phyloP scores from a whole-genome alignment of 2,113 vertebrate genomes.

The Hippopotamus amphibius region DNA sequence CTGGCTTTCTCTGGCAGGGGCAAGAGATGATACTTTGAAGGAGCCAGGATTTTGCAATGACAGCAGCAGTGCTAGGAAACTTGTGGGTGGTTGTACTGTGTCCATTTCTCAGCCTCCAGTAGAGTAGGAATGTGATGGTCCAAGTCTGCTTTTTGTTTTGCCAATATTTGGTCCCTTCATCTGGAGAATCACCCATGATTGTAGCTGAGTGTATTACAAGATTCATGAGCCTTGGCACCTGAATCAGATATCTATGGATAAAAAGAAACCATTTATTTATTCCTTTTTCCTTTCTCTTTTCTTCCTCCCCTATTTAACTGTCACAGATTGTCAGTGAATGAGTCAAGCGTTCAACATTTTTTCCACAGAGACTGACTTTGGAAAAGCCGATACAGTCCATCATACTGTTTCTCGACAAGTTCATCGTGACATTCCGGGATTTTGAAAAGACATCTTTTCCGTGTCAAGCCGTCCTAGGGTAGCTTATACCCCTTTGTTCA shows the following conservation, averaged over 20 bases:
- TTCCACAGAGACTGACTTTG: neutral
- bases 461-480: slow-evolving; percentile 21
- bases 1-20: slow-evolving; percentile 53
- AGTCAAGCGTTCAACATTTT: slow-evolving; percentile 10
- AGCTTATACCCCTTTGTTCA: neutral
- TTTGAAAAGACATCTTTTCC: slow-evolving; percentile 39
- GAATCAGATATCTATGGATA: neutral
- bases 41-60: slow-evolving; percentile 42
- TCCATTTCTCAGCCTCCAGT: slow-evolving; percentile 23
- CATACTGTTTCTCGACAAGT: neutral
- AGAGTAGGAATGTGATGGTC: neutral
- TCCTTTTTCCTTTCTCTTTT: neutral
- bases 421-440: slow-evolving; percentile 52
- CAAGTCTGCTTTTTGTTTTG: slow-evolving; percentile 23
- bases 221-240: neutral
- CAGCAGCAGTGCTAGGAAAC: slow-evolving; percentile 45
- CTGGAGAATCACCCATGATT: neutral
- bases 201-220: neutral
- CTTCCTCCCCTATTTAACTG: neutral
- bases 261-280: slow-evolving; percentile 2
- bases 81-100: neutral
- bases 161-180: slow-evolving; percentile 20
- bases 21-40: neutral
- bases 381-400: neutral
- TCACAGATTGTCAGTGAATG: neutral